A percentile compares a stretch with the other conserved stretches of the same genome.
Evolutionary conservation across 2,888 invertebrate genomes (phyloP).

Genomic region (Eilema griseolum): DNA sequence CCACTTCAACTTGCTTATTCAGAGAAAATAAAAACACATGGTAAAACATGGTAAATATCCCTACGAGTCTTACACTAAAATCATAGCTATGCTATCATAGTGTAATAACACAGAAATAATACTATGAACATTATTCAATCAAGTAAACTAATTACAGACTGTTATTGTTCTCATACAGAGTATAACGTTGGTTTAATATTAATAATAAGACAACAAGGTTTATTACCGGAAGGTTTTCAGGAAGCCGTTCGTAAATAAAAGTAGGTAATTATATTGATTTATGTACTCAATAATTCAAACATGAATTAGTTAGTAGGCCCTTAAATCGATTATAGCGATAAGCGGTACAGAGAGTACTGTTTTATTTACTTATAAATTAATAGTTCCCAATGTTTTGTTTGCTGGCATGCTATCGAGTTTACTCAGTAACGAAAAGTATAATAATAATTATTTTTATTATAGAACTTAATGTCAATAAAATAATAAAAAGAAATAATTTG

Average conservation of each 20-base stretch:
- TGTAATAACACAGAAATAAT: neutral
- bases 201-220: constrained; percentile 3
- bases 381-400: neutral
- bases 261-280: constrained; percentile 1
- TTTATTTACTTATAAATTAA: neutral
- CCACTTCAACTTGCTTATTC: too few relatives aligned
- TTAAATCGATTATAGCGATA: neutral
- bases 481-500: too few relatives aligned
- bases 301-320: neutral
- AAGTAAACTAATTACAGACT: neutral
- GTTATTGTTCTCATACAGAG: neutral
- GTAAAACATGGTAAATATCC: too few relatives aligned
- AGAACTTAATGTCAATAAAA: too few relatives aligned
- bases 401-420: too few relatives aligned
- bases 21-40: too few relatives aligned
- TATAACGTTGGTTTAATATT: neutral
- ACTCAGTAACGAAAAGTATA: too few relatives aligned
- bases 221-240: neutral
- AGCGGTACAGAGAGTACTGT: neutral
- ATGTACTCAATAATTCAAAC: neutral
- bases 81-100: too few relatives aligned
- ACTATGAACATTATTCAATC: neutral
- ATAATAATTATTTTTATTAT: too few relatives aligned
- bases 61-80: too few relatives aligned
- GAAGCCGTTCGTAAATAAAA: neutral